Percentiles rank a stretch among this genome's conserved stretches.
Evolutionary conservation across 2,888 invertebrate species (phyloP).

Genomic region (Cerastis rubricosa): DNA sequence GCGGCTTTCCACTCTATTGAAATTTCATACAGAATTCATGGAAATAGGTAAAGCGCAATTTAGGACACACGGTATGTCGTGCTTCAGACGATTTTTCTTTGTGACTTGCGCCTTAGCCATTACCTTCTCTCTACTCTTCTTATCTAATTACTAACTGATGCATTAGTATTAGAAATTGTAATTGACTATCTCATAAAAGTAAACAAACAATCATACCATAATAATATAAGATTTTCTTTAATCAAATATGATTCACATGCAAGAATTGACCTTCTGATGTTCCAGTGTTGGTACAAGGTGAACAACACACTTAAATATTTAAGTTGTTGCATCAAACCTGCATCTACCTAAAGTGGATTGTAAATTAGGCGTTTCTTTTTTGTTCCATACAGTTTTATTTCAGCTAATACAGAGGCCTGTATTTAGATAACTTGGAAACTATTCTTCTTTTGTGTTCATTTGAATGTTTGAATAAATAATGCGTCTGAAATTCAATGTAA

Average conservation of each 20-base stretch:
- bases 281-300: conserved; percentile 44
- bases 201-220: conserved; percentile 1
- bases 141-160: background rate
- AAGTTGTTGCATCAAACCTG: conserved; percentile 14
- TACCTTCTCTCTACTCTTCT: background rate
- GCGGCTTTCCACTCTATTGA: too few species aligned
- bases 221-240: too few species aligned
- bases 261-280: conserved; percentile 43
- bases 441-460: too few species aligned
- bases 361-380: conserved; percentile 13
- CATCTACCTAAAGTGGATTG: conserved; percentile 9
- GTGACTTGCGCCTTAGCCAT: too few species aligned
- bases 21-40: too few species aligned
- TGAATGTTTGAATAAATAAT: background rate
- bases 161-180: background rate
- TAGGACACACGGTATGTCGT: too few species aligned
- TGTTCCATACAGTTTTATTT: background rate
- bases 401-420: too few species aligned
- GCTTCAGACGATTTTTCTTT: too few species aligned
- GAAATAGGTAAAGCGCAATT: too few species aligned
- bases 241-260: conserved; percentile 3
- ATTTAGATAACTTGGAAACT: too few species aligned
- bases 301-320: conserved; percentile 36
- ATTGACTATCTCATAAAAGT: background rate
- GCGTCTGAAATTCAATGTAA: background rate